These are phyloP conservation scores for Chironomus tepperi DNA, from an alignment of 1,140 invertebrate species.

Conservation along the genomic window DNA sequence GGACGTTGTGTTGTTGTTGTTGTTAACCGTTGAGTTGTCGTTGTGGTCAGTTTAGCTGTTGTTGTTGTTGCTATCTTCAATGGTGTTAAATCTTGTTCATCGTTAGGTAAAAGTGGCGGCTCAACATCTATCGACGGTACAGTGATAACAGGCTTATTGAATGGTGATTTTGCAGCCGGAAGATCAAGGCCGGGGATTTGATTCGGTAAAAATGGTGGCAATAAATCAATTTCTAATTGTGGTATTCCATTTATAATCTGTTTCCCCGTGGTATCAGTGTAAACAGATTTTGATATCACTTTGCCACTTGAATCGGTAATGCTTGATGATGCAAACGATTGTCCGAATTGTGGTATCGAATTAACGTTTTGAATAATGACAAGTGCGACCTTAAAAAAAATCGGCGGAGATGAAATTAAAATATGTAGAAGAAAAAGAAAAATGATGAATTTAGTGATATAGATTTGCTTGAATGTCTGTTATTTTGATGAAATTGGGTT, in stretches of 20 bases:
- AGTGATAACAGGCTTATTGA: not conserved
- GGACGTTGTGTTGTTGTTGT: not conserved
- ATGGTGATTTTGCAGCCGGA: not conserved
- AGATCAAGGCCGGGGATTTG: not conserved
- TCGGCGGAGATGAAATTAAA: not conserved
- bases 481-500: too few species aligned
- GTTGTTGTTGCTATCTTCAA: not conserved
- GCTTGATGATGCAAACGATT: not conserved
- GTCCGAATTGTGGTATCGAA: not conserved
- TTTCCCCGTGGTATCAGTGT: not conserved
- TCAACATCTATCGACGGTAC: not conserved
- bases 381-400: not conserved
- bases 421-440: too few species aligned
- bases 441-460: too few species aligned
- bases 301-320: not conserved
- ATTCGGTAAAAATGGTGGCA: not conserved
- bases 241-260: not conserved
- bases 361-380: slow-evolving; percentile 1
- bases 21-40: not conserved
- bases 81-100: not conserved
- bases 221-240: not conserved
- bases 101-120: not conserved
- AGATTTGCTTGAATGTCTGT: too few species aligned
- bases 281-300: not conserved
- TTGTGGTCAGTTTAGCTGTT: not conserved